These are phyloP conservation scores for Phlogophora meticulosa DNA, from an alignment of 2,888 invertebrate species.

Conservation along the genomic window DNA sequence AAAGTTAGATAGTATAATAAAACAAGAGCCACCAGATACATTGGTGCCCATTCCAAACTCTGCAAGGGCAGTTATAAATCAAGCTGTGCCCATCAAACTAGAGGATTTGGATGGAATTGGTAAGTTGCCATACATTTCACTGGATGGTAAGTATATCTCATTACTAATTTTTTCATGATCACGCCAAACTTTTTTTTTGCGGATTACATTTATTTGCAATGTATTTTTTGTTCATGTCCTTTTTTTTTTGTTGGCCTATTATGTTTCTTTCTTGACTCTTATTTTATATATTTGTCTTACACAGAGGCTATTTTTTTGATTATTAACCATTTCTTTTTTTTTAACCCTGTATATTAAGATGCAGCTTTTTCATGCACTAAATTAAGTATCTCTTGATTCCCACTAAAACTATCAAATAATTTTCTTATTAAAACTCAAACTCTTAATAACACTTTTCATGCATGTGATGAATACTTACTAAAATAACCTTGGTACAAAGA, in stretches of 20 bases:
- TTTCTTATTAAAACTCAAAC: background rate
- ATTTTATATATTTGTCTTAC: background rate
- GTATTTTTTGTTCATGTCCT: background rate
- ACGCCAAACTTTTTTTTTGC: conserved; percentile 9
- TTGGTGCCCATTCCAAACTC: conserved; percentile 70
- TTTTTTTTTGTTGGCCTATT: background rate
- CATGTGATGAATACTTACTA: background rate
- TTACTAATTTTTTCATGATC: conserved; percentile 22
- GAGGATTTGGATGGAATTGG: conserved; percentile 90
- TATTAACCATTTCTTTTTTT: background rate
- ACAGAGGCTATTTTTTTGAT: background rate
- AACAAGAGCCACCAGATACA: conserved; percentile 83
- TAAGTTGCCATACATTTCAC: conserved; percentile 65
- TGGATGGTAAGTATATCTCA: conserved; percentile 49
- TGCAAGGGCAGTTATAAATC: conserved; percentile 70
- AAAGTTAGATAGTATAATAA: conserved; percentile 79
- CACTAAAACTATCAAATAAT: background rate
- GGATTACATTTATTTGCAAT: background rate
- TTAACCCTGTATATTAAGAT: background rate
- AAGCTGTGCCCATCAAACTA: conserved; percentile 86
- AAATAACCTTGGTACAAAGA: background rate
- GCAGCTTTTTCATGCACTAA: conserved; percentile 11
- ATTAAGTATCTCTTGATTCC: conserved; percentile 1
- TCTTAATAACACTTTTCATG: conserved; percentile 19
- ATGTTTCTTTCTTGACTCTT: background rate